These are phyloP conservation scores for Adelphocoris suturalis DNA, from an alignment of 2,888 invertebrate species.

Conservation along the genomic window DNA sequence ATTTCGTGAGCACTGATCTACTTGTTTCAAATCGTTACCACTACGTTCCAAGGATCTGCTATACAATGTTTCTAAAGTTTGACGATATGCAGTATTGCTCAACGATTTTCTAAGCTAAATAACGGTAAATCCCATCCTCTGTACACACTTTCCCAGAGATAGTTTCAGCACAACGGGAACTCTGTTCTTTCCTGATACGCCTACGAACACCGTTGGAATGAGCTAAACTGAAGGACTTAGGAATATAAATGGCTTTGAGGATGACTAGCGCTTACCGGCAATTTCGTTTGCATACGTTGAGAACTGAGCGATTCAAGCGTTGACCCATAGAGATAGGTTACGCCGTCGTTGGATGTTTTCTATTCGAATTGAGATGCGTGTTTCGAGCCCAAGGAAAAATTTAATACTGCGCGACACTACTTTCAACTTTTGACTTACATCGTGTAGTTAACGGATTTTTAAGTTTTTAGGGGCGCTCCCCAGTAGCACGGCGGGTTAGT, in stretches of 20 bases:
- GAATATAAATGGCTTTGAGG: conserved; percentile 56
- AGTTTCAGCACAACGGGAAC: not conserved
- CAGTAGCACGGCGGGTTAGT: too few relatives aligned
- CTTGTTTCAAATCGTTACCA: too few relatives aligned
- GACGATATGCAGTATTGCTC: too few relatives aligned
- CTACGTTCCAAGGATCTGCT: too few relatives aligned
- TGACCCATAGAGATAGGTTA: conserved; percentile 37
- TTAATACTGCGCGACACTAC: too few relatives aligned
- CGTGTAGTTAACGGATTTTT: too few relatives aligned
- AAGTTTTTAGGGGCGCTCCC: too few relatives aligned
- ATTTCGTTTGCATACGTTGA: conserved; percentile 48
- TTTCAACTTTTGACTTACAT: too few relatives aligned
- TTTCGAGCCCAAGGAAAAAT: not conserved
- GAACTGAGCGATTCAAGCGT: conserved; percentile 26
- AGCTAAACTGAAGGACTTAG: conserved; percentile 57
- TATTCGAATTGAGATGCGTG: not conserved
- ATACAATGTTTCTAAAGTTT: too few relatives aligned
- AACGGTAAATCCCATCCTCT: not conserved
- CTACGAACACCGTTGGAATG: conserved; percentile 45
- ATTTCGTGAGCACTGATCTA: too few relatives aligned
- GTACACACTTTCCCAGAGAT: not conserved
- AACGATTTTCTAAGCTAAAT: too few relatives aligned
- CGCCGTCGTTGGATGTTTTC: not conserved
- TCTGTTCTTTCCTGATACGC: conserved; percentile 13
- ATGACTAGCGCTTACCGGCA: conserved; percentile 40